phyloP scores from a whole-genome alignment of 2,113 vertebrate species.

The Microcebus jonahi region DNA sequence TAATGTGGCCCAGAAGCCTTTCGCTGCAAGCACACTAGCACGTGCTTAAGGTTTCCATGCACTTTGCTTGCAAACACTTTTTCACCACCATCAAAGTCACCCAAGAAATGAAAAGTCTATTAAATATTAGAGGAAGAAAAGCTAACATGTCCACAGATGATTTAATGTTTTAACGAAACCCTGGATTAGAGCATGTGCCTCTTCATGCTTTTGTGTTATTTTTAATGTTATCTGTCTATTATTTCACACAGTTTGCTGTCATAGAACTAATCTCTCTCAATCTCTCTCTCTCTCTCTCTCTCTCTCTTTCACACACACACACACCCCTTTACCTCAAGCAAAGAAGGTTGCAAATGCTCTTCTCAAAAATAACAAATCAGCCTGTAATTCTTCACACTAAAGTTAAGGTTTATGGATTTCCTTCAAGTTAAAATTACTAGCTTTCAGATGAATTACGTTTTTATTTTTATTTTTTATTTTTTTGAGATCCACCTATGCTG shows the following conservation, averaged over 20 bases:
- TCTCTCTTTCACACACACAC: background rate
- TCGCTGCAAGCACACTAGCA: background rate
- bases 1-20: background rate
- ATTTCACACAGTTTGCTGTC: background rate
- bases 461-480: conserved; percentile 3
- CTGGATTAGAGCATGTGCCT: background rate
- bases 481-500: background rate
- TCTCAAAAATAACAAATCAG: conserved; percentile 5
- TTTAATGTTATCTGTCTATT: background rate
- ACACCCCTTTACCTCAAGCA: background rate
- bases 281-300: background rate
- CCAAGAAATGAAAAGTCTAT: background rate
- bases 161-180: background rate
- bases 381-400: background rate
- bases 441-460: conserved; percentile 38
- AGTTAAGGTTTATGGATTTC: background rate
- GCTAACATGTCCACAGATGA: background rate
- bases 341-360: background rate
- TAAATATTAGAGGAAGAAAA: background rate
- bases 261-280: background rate
- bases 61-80: background rate
- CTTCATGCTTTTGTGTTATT: background rate
- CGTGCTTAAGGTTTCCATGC: background rate
- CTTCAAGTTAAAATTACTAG: conserved; percentile 56
- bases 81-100: background rate